Evolutionary conservation across 2,113 vertebrate species (phyloP), one percentile per base, ranked within the genome.

Genomic region (Thomomys bottae): DNA sequence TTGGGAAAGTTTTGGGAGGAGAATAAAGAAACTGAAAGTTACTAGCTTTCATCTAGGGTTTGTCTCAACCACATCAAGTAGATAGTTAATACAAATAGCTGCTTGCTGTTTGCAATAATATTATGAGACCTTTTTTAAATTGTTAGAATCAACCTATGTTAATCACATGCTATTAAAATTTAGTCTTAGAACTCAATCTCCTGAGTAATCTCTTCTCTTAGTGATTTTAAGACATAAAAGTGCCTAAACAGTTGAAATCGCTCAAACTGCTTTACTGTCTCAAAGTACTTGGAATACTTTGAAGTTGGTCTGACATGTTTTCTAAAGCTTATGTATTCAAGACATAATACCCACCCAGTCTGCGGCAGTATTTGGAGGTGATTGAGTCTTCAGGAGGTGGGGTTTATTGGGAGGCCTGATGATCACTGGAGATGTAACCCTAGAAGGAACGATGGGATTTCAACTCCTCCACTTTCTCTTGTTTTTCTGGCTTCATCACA

Each of bases 21-120:
- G 86, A 92, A 91, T 85, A 93, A 90, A 92, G 68, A 92, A 75
- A 64, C 26, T 14, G 38, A 88, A 66, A 8, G 10, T 63, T 82
- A 15, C 77, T 93, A 64, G 79, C 36, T 93, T 93, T 94, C 67
- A 81, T 82, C 38, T 45, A 73, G 38, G 84, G 71, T 88, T 88
- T 82, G 23, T 88, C 92, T 90, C 79, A 93, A 87, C 80, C 80
- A 95, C 84, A 95, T 94, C 88, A 93, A 94, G 85, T 17, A 92
- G 57, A 84, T 7, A 84, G 88, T 92, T 87, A 68, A 92, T 91
- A 82, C 67, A 73, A 84, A 81, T 87, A 77, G 30, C 15, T 10
- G 32, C 38, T 49, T 23, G 49, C 9, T 92, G 45, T 42, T 93
- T 94, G 83, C 84, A 95, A 79, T 90, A 71, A 92, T 86, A 85